These are phyloP conservation scores for Caenorhabditis tropicalis DNA, from an alignment of 1,140 invertebrate species.

Conservation along the genomic window DNA sequence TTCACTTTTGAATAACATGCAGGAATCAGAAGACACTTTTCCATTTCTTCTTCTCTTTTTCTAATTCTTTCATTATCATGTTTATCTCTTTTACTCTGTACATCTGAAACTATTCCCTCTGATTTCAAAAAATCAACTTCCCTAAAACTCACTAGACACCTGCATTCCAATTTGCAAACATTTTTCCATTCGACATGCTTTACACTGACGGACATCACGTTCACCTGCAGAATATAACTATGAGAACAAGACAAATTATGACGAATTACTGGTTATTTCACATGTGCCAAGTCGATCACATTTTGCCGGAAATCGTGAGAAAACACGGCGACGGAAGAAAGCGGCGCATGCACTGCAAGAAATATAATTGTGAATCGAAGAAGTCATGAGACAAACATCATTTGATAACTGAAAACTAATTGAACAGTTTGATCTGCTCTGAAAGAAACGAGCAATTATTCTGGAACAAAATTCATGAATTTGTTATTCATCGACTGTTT, in stretches of 20 bases:
- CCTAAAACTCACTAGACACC: conserved; percentile 1
- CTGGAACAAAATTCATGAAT: too few relatives aligned
- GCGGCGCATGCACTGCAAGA: conserved; percentile 15
- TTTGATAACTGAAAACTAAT: background rate
- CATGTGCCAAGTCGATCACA: conserved; percentile 2
- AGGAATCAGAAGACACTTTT: background rate
- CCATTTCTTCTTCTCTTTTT: background rate
- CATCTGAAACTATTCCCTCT: background rate
- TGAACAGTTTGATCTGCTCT: too few relatives aligned
- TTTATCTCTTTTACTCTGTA: conserved; percentile 14
- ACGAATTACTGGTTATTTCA: conserved; percentile 12
- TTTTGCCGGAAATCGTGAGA: background rate
- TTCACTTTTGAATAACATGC: conserved; percentile 26
- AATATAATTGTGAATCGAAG: background rate
- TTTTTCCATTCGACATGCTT: conserved; percentile 32
- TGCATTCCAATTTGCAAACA: conserved; percentile 18
- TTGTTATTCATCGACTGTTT: too few relatives aligned
- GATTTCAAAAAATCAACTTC: background rate
- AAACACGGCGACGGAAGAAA: conserved; percentile 14
- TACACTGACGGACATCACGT: background rate
- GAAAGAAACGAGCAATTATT: too few relatives aligned
- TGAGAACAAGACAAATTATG: background rate
- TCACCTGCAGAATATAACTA: background rate
- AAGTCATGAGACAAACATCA: background rate
- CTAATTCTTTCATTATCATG: background rate